Base-by-base conservation (phyloP, 2,888 invertebrate genomes). In the Eupithecia inturbata region DNA sequence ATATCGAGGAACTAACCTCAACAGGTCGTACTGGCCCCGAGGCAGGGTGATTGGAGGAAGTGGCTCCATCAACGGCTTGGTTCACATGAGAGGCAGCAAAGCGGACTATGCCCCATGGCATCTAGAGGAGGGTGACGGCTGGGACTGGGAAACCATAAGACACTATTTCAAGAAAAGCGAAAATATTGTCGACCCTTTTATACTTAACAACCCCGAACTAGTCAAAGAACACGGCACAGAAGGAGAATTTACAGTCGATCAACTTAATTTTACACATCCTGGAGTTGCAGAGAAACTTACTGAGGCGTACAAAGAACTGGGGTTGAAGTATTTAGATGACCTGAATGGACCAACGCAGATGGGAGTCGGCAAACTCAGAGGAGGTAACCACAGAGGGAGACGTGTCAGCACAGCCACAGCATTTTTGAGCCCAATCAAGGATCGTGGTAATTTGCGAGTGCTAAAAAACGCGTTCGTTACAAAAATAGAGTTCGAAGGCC, bases 321-420 rank as follows among this genome's bases (percentile, higher is more conserved):
- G 95, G 3, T 85, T 95, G 62, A 87, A 88, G 33, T 92, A 89
- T 78, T 82, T 95, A 67, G 87, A 92, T 45, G 88, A 93, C 74
- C 84, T 94, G 53, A 93, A 93, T 73, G 93, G 93, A 0, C 86
- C 87, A 0, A 89, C 89, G 7, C 95, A 95, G 85, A 91, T 95
- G 81, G 95, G 95, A 1, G 90, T 95, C n/a, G 95, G 94, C 22
- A 95, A 93, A 79, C 90, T 95, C 19, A 91, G 95, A 82, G 95
- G 95, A 3, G 91, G 92, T 0, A 91, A 92, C 70, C 79, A 95
- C 75, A 89, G 94, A 78, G 95, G 95, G 0, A 92, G 88, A 75
- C 87, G 95, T 80, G 95, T 95, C 16, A 95, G 95, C 81, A 95
- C 95, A 16, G 94, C 95, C 1, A 95, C 95, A 68, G 95, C 95